Base-by-base conservation (phyloP, 1,140 invertebrate genomes). In the Leptopilina boulardi region DNA sequence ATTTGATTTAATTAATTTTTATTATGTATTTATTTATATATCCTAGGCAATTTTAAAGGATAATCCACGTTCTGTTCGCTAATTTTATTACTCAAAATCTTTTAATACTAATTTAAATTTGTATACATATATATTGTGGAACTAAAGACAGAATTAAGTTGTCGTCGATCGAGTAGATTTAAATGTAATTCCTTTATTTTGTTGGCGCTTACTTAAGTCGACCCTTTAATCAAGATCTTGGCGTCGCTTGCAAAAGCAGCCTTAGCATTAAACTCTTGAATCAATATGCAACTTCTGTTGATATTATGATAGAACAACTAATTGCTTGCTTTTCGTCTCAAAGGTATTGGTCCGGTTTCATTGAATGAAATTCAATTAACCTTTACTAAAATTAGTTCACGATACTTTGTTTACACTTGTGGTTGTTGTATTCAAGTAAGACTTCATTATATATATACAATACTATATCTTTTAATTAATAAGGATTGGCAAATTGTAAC, bases 211-310 rank as follows among this genome's bases (percentile, higher is more conserved):
- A 21, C 21, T 59, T 59, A 26, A 59, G 21, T 59, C 56, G 11
- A 30, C 19, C 56, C 23, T 59, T 59, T 59, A 59, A 59, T 59
- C 56, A 59, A 59, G 21, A 59, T 26, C 21, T 26, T n/a, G n/a
- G n/a, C 56, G 19, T 9, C 9, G 21, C 56, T 30, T 11, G 23
- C 13, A 59, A 13, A 59, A 26, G 56, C 19, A 59, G 9, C 23
- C 56, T 26, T 59, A 23, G 56, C 56, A 59, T 59, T 59, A 59
- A 59, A 21, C 56, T 59, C 56, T 59, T 59, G 23, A 66, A 66
- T 66, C 23, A 30, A 66, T 66, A 66, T 66, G 26, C 59, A 66
- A 66, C 59, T 66, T 30, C 26, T 66, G 26, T 66, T 34, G 59
- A 66, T 30, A 66, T 30, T 66, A 30, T 30, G 26, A 30, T 66